These are phyloP conservation scores for Epirrhoe tristata DNA, from an alignment of 2,888 invertebrate species.

Conservation along the genomic window DNA sequence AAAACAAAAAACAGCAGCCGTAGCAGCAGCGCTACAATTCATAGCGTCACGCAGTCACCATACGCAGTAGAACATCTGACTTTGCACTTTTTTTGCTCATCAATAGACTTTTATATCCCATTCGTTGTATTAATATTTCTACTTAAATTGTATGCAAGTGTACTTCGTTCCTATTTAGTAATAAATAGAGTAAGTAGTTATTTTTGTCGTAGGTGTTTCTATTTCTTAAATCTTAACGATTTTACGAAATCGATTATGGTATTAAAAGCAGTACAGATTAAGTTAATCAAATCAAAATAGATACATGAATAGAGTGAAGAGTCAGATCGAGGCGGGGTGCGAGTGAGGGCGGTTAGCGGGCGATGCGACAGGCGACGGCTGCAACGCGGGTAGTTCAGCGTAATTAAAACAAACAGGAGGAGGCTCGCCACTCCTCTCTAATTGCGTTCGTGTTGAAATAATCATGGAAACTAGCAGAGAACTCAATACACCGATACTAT, in stretches of 20 bases:
- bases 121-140: background rate
- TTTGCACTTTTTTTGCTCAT: background rate
- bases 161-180: too few relatives aligned
- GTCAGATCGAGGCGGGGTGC: conserved; percentile 49
- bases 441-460: conserved; percentile 82
- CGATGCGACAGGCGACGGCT: conserved; percentile 40
- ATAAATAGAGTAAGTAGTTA: too few relatives aligned
- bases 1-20: conserved; percentile 34
- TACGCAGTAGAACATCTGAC: too few relatives aligned
- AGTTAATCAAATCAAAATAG: background rate
- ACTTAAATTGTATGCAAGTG: background rate
- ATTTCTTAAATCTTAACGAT: too few relatives aligned
- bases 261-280: background rate
- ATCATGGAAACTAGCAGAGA: conserved; percentile 72
- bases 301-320: conserved; percentile 21
- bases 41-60: conserved; percentile 11
- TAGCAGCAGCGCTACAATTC: conserved; percentile 4
- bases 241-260: background rate
- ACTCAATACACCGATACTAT: conserved; percentile 47
- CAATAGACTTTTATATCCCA: background rate
- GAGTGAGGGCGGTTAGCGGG: conserved; percentile 31
- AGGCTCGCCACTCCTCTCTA: conserved; percentile 80
- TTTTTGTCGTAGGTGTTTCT: too few relatives aligned
- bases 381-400: conserved; percentile 72
- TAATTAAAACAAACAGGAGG: conserved; percentile 84